A percentile compares a stretch with the other conserved stretches of the same genome.
Conservation (phyloP, 2,113 vertebrate species). For the Ammodytes dubius region DNA sequence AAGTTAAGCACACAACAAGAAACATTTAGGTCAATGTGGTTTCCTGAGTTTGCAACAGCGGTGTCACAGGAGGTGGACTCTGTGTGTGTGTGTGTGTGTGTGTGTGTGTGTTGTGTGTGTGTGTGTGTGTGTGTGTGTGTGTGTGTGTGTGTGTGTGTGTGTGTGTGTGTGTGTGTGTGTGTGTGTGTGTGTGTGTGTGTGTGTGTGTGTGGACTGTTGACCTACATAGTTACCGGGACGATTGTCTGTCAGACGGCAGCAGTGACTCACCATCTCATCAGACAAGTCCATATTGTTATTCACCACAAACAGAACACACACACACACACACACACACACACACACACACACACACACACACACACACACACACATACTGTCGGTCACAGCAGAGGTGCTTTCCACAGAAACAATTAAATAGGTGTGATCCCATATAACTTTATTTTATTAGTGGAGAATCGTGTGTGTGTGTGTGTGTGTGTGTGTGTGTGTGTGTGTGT, state of each 20-base stretch:
- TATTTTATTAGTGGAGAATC: slow-evolving; percentile 3
- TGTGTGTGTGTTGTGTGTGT: not conserved
- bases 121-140: too few species aligned
- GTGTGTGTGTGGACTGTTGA: slow-evolving; percentile 35
- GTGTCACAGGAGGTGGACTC: not conserved
- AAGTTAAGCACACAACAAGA: not conserved
- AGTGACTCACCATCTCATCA: slow-evolving; percentile 60
- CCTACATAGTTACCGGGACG: slow-evolving; percentile 52
- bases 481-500: slow-evolving; percentile 1
- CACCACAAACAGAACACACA: slow-evolving; percentile 48
- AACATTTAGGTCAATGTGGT: not conserved
- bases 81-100: too few species aligned
- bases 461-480: slow-evolving; percentile 2
- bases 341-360: slow-evolving; percentile 5
- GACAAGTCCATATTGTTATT: slow-evolving; percentile 59
- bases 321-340: not conserved
- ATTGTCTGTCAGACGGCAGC: slow-evolving; percentile 51
- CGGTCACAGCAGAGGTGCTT: not conserved
- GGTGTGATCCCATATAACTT: slow-evolving; percentile 21
- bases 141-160: not conserved
- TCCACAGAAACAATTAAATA: not conserved
- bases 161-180: too few species aligned
- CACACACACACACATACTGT: slow-evolving; percentile 10
- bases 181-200: too few species aligned
- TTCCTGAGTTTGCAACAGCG: slow-evolving; percentile 2